These are phyloP conservation scores for Acronicta psi DNA, from an alignment of 2,888 invertebrate genomes.

Conservation along the genomic window DNA sequence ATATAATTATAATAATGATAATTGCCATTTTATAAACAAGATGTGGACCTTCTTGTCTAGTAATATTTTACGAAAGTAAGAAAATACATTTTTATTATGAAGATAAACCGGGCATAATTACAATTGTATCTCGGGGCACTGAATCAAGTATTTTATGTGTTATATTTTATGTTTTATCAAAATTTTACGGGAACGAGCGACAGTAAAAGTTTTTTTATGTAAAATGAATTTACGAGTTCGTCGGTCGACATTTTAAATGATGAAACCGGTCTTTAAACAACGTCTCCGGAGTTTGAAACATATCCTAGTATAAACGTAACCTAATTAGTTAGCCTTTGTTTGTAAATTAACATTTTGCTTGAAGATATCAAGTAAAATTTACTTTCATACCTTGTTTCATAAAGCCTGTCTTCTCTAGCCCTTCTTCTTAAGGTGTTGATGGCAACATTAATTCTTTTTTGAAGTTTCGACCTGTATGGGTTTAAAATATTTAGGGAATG, in stretches of 20 bases:
- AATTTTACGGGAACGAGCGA: constrained; percentile 51
- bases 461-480: too few species aligned
- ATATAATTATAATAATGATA: too few species aligned
- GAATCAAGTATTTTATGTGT: constrained; percentile 57
- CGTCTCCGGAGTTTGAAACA: not conserved
- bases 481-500: too few species aligned
- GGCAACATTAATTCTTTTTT: too few species aligned
- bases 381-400: too few species aligned
- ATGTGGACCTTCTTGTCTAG: constrained; percentile 9
- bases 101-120: constrained; percentile 55
- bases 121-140: constrained; percentile 55
- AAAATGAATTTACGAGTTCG: constrained; percentile 51
- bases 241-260: constrained; percentile 38
- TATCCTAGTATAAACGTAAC: too few species aligned
- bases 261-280: not conserved
- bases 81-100: constrained; percentile 47
- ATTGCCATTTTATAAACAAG: not conserved
- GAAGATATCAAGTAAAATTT: too few species aligned
- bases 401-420: too few species aligned
- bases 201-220: constrained; percentile 59
- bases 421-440: too few species aligned
- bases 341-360: too few species aligned
- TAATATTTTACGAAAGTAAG: constrained; percentile 35
- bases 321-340: too few species aligned
- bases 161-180: constrained; percentile 60